A percentile compares a stretch with the other conserved stretches of the same genome.
These are phyloP conservation scores for Brachylomia viminalis DNA, from an alignment of 2,888 invertebrate genomes.

Conservation along the genomic window DNA sequence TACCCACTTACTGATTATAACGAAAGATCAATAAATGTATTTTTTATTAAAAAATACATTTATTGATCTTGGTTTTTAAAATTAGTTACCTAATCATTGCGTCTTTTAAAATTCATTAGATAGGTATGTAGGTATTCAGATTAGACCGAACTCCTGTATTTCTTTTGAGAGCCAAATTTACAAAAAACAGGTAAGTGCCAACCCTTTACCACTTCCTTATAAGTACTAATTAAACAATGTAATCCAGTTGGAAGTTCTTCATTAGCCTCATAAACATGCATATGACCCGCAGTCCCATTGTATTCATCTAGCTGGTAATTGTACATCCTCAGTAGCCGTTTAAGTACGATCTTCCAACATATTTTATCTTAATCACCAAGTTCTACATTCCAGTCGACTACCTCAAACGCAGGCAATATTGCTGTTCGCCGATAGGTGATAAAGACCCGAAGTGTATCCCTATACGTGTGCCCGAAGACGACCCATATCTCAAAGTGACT, in stretches of 20 bases:
- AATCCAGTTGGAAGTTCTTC: background rate
- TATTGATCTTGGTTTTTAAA: background rate
- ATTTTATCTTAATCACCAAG: slow-evolving; percentile 27
- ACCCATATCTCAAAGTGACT: slow-evolving; percentile 83
- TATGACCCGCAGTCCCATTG: too few species aligned
- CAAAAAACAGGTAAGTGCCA: background rate
- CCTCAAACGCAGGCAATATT: slow-evolving; percentile 73
- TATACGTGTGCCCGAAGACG: slow-evolving; percentile 79
- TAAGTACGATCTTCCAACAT: background rate
- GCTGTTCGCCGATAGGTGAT: slow-evolving; percentile 74
- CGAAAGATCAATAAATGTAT: too few species aligned
- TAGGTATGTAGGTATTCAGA: background rate
- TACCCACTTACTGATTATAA: background rate
- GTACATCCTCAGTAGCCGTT: background rate
- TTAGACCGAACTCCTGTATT: background rate
- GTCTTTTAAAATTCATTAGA: too few species aligned
- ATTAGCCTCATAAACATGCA: background rate
- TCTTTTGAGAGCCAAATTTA: too few species aligned
- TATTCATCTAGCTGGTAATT: background rate
- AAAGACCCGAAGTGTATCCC: slow-evolving; percentile 78
- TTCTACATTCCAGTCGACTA: slow-evolving; percentile 76
- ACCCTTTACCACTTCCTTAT: background rate
- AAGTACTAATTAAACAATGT: background rate
- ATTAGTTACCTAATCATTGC: background rate
- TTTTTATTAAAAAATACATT: too few species aligned